phyloP scores from a whole-genome alignment of 2,113 vertebrate genomes.

The Thryonomys swinderianus region DNA sequence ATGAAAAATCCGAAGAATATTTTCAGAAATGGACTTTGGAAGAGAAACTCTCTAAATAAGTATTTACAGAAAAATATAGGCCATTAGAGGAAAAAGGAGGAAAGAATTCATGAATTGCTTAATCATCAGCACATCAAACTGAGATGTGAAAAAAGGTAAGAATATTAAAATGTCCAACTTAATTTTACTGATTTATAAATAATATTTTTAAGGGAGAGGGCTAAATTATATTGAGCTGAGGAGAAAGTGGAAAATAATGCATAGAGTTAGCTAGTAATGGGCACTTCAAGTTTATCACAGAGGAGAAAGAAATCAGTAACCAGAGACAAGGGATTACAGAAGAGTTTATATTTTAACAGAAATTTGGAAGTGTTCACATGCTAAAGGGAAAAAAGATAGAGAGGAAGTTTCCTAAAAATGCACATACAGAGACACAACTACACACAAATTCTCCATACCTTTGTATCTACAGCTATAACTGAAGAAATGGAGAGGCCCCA shows the following conservation, averaged over 20 bases:
- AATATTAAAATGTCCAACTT: neutral
- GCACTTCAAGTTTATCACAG: neutral
- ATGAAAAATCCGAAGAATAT: neutral
- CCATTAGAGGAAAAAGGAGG: neutral
- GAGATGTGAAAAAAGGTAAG: neutral
- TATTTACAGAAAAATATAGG: neutral
- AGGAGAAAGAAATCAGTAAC: neutral
- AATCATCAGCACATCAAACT: neutral
- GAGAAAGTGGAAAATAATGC: slow-evolving; percentile 33
- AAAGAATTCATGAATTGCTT: neutral
- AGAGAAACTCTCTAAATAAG: neutral
- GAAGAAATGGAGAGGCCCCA: neutral
- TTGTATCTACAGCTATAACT: neutral
- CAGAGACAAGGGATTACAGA: neutral
- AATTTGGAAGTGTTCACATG: neutral
- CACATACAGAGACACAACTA: neutral
- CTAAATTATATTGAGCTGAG: neutral
- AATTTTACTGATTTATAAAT: slow-evolving; percentile 1
- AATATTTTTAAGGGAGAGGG: neutral
- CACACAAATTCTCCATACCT: neutral
- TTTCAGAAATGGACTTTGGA: neutral
- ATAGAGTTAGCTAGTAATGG: neutral
- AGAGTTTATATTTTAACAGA: neutral
- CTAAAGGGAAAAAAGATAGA: neutral
- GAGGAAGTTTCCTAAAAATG: neutral